phyloP scores from a whole-genome alignment of 1,140 invertebrate species.

The Andrena cerasifolii region DNA sequence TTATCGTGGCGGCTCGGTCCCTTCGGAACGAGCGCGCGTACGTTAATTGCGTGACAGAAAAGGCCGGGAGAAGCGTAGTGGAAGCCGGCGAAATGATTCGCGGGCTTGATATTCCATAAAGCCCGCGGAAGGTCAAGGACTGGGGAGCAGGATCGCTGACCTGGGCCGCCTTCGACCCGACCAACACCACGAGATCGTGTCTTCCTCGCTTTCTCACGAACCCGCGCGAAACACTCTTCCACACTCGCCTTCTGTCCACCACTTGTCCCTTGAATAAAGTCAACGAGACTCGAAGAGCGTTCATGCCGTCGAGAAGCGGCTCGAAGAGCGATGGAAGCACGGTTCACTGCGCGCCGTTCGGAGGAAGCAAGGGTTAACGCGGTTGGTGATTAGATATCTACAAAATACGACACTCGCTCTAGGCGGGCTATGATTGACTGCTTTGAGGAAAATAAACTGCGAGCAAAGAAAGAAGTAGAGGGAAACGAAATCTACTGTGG shows the following conservation, averaged over 20 bases:
- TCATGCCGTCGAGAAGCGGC: too few relatives aligned
- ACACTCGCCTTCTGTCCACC: too few relatives aligned
- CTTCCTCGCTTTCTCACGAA: not conserved
- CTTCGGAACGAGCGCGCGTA: constrained; percentile 56
- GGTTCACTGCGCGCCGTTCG: not conserved
- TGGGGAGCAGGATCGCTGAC: constrained; percentile 44
- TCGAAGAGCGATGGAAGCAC: not conserved
- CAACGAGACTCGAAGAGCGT: not conserved
- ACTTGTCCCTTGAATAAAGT: not conserved
- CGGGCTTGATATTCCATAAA: constrained; percentile 40
- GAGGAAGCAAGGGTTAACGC: not conserved
- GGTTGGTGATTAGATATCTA: constrained; percentile 8
- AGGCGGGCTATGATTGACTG: not conserved
- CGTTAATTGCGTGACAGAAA: constrained; percentile 69
- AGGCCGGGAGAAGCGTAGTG: constrained; percentile 43
- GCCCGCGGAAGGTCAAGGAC: constrained; percentile 64
- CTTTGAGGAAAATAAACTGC: too few relatives aligned
- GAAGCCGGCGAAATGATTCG: constrained; percentile 57
- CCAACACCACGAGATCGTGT: not conserved
- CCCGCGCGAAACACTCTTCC: not conserved
- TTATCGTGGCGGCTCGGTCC: constrained; percentile 60
- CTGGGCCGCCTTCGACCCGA: not conserved
- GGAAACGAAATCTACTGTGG: too few relatives aligned
- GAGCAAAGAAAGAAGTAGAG: too few relatives aligned
- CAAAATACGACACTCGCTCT: not conserved